A percentile compares a stretch with the other conserved stretches of the same genome.
Evolutionary conservation across 1,140 invertebrate species (phyloP).

Genomic region (Augochlora pura): DNA sequence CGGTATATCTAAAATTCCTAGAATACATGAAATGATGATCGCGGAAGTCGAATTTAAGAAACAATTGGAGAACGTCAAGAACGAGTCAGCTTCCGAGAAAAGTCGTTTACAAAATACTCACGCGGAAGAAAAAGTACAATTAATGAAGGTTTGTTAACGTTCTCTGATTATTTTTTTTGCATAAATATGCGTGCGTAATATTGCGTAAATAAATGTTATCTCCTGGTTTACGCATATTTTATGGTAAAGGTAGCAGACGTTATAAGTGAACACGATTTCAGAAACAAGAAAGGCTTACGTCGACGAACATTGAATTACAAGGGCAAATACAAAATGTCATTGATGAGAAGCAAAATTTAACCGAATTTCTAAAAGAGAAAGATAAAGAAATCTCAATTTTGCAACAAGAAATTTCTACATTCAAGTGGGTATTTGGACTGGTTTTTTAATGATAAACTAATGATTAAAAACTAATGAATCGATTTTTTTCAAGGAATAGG

Average conservation of each 20-base stretch:
- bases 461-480: background rate
- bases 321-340: constrained; percentile 22
- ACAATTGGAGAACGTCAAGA: constrained; percentile 27
- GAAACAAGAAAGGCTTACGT: constrained; percentile 41
- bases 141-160: constrained; percentile 35
- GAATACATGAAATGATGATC: constrained; percentile 40
- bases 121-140: constrained; percentile 42
- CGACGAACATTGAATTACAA: constrained; percentile 34
- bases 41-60: constrained; percentile 29
- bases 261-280: constrained; percentile 29
- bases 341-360: constrained; percentile 36
- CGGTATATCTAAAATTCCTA: constrained; percentile 12
- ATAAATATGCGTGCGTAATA: background rate
- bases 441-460: background rate
- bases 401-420: constrained; percentile 20
- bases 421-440: constrained; percentile 27
- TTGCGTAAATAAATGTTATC: no score
- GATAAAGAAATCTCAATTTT: constrained; percentile 21
- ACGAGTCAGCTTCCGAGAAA: constrained; percentile 33
- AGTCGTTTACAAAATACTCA: constrained; percentile 28
- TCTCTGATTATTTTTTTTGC: background rate
- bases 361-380: constrained; percentile 19
- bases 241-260: constrained; percentile 13
- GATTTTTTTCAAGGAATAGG: constrained; percentile 22
- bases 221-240: constrained; percentile 19